Base-by-base conservation (phyloP, 2,888 invertebrate genomes). In the Empis stercorea region DNA sequence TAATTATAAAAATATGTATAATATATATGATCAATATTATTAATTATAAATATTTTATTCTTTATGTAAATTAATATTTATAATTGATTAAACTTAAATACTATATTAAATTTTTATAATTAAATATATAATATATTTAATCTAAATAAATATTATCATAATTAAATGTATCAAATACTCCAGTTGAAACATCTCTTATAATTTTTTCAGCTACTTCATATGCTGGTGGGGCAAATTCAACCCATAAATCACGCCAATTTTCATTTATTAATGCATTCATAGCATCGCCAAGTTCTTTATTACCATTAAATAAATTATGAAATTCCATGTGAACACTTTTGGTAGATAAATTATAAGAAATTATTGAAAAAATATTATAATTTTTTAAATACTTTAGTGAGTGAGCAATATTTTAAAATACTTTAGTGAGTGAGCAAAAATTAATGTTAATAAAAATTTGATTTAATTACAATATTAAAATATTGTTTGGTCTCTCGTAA, bases 241-340 rank as follows among this genome's bases (percentile, higher is more conserved):
- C 15, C 52, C 52, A 52, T 11, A 51, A 39, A 6, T 48, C 47
- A 16, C 44, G 45, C 50, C 50, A 52, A 40, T 52, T 52, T 32
- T 50, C 50, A 44, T 52, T 52, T 15, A 52, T 37, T 30, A 52
- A 39, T 1, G 30, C 27, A 41, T 52, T 52, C 39, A 51, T 42
- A 10, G 48, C 41, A 11, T 52, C 52, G 9, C 50, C 50, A 2
- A 52, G 34, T 3, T 47, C 16, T 34, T 47, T 49, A 17, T 49
- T 42, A 3, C 47, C 46, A n/a, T 34, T 42, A 10, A 49, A 17
- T 13, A 50, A 45, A 38, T 44, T 46, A 1, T 44, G 30, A 9
- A 52, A 44, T 2, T 47, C n/a, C 2, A 49, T 48, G 30, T 43
- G 42, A 13, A 48, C 39, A 15, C 52, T 52, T 15, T 27, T 49